Percentiles rank a stretch among this genome's conserved stretches.
Conservation (phyloP, 1,140 invertebrate species). For the Penaeus indicus region DNA sequence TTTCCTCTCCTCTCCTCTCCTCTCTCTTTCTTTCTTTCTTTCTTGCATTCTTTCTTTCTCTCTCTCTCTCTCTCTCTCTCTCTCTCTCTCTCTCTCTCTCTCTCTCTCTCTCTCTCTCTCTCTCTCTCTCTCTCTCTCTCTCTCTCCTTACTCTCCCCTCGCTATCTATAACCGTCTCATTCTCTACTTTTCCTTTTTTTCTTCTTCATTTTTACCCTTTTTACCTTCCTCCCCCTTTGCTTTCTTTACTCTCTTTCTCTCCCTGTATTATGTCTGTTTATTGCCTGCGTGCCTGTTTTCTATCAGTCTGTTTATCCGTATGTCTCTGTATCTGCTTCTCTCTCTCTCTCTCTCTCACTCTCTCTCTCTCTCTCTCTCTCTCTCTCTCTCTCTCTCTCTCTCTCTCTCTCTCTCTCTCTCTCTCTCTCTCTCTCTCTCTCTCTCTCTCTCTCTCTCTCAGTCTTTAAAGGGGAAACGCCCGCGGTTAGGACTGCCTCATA, state of each 20-base stretch:
- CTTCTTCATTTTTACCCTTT: not conserved
- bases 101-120: not conserved
- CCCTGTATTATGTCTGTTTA: too few relatives aligned
- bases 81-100: not conserved
- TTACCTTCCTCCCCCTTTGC: not conserved
- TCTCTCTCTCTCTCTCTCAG: not conserved
- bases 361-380: not conserved
- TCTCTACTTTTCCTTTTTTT: not conserved
- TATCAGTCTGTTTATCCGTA: too few relatives aligned
- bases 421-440: constrained; percentile 9
- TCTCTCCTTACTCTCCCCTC: not conserved
- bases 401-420: constrained; percentile 11
- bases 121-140: not conserved
- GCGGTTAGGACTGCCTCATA: too few relatives aligned
- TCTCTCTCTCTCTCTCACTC: constrained; percentile 34
- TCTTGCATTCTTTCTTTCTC: not conserved
- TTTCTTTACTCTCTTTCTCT: not conserved
- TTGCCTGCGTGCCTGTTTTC: too few relatives aligned
- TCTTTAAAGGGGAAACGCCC: not conserved
- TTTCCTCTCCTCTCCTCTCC: not conserved
- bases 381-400: not conserved
- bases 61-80: not conserved
- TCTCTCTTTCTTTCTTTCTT: not conserved
- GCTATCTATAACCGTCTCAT: not conserved
- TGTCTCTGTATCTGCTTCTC: not conserved